Evolutionary conservation across 1,140 invertebrate genomes (phyloP).

Genomic region (Vollenhovia emeryi): DNA sequence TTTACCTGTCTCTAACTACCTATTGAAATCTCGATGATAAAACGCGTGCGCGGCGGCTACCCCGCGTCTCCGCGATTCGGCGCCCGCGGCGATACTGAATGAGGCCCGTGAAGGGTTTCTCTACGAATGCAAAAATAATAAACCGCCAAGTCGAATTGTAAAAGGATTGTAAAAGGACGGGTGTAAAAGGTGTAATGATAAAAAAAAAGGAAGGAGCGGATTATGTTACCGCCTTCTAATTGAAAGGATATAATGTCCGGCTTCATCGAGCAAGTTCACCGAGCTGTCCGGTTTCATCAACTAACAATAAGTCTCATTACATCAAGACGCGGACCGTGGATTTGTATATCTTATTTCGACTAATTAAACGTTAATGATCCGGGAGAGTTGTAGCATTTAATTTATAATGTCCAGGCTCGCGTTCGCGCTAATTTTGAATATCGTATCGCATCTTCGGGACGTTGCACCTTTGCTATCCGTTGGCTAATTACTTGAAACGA

Average conservation of each 20-base stretch:
- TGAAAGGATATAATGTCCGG: not conserved
- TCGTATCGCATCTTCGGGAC: not conserved
- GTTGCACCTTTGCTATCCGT: not conserved
- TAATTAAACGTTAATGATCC: conserved; percentile 11
- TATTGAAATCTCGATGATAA: conserved; percentile 60
- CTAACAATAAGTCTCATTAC: not conserved
- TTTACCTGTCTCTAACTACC: conserved; percentile 58
- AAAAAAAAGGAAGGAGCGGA: not conserved
- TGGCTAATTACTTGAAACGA: not conserved
- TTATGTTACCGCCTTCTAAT: conserved; percentile 6
- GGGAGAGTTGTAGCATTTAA: not conserved
- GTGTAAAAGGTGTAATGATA: not conserved
- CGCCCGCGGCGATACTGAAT: not conserved
- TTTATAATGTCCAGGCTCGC: not conserved
- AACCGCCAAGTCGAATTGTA: not conserved
- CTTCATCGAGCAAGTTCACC: not conserved
- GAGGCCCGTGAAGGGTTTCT: not conserved
- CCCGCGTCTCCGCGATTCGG: conserved; percentile 2
- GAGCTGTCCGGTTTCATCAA: not conserved
- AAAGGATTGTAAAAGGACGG: not conserved
- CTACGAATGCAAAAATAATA: conserved; percentile 24
- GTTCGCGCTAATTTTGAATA: conserved; percentile 4
- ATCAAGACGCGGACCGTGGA: not conserved
- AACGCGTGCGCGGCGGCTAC: conserved; percentile 13
- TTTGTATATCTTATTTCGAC: not conserved